phyloP scores from a whole-genome alignment of 2,113 vertebrate species.

The Hiodon alosoides region DNA sequence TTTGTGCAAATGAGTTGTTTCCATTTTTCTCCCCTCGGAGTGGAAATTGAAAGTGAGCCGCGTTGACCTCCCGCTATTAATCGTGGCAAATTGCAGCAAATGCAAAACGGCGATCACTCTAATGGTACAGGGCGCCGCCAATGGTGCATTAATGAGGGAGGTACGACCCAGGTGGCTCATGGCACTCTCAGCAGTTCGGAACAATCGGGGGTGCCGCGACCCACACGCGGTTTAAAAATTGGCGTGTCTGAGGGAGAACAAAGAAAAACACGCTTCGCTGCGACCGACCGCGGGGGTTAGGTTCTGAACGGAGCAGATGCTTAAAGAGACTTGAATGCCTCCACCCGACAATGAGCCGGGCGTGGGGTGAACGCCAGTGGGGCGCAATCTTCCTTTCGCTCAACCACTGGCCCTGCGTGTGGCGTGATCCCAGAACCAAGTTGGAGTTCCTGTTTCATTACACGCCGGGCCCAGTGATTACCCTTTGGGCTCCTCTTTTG shows the following conservation, averaged over 20 bases:
- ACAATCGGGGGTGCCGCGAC: constrained; percentile 77
- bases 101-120: constrained; percentile 80
- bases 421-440: background rate
- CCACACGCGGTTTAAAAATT: constrained; percentile 69
- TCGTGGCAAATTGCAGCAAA: constrained; percentile 92
- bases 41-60: constrained; percentile 98
- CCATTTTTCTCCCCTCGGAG: constrained; percentile 85
- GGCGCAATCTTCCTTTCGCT: constrained; percentile 34
- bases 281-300: constrained; percentile 33
- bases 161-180: constrained; percentile 78
- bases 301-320: constrained; percentile 30
- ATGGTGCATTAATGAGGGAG: constrained; percentile 85
- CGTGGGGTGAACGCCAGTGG: constrained; percentile 25
- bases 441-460: constrained; percentile 31
- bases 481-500: constrained; percentile 10
- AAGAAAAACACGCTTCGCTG: constrained; percentile 46
- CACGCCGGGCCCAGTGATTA: constrained; percentile 28
- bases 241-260: constrained; percentile 48
- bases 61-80: constrained; percentile 95
- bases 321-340: constrained; percentile 34
- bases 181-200: constrained; percentile 78
- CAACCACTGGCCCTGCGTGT: constrained; percentile 32
- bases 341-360: constrained; percentile 38
- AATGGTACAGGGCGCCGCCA: constrained; percentile 66
- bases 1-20: constrained; percentile 99